Base-by-base conservation (phyloP, 2,113 vertebrate species). In the Zapornia atra region DNA sequence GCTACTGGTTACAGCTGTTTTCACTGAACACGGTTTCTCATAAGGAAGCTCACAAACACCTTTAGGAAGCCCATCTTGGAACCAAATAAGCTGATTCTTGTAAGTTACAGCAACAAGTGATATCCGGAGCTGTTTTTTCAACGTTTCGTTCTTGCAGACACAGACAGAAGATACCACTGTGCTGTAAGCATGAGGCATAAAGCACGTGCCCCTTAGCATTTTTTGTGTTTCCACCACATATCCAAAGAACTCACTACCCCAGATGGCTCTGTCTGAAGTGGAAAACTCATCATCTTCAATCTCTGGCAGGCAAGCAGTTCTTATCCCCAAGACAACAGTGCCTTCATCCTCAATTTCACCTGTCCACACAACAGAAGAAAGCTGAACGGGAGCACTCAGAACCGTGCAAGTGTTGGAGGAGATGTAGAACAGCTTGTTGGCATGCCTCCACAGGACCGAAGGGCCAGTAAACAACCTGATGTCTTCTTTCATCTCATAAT, bases 111-210 rank as follows among this genome's bases (percentile, higher is more conserved):
- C 98, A 21, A 99, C 93, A 77, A 98, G 96, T 13, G 97, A 96
- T 25, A 98, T 97, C 76, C 34, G 97, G 78, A 98, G 94, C 19
- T 88, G 95, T 19, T 90, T 92, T 15, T 96, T 96, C 21, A 72
- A 31, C 12, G 93, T 83, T 54, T 98, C 95, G 10, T 91, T 96
- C 20, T 97, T 97, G 66, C 97, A 97, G 53, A 99, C 72, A 8
- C 91, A 68, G 76, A 99, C 81, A 91, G 97, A 98, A 28, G 88
- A 96, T 3, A 99, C 96, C 65, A 99, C 97, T 26, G 88, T 96
- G 63, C 98, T 96, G 86, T 99, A 99, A 42, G 98, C 98, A 51
- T 98, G 97, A 82, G 99, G 99, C 85, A 99, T 92, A 68, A 99
- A 97, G 69, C 94, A 64, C 0, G 92, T 36, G 60, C 96, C 97